phyloP scores from a whole-genome alignment of 37 sponge, comb jelly and placozoan genomes.

The Aphrocallistes beatrix region DNA sequence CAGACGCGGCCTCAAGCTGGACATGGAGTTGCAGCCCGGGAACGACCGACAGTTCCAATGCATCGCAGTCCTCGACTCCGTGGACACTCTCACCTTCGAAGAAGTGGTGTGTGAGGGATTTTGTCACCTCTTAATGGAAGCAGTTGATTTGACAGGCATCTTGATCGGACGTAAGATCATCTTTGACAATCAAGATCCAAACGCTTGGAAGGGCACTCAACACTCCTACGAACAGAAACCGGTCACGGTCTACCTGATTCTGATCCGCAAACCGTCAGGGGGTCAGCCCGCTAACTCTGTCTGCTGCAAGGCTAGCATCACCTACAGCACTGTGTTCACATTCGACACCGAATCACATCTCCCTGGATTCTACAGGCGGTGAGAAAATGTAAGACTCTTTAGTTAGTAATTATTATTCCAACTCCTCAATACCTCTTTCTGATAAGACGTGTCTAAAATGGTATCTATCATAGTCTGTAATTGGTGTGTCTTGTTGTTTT shows the following conservation, averaged over 20 bases:
- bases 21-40: conserved; percentile 13
- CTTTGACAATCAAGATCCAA: neutral
- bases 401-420: neutral
- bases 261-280: neutral
- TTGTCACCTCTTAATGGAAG: neutral
- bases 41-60: neutral
- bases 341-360: neutral
- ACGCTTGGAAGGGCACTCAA: conserved; percentile 1
- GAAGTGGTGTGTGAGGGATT: conserved; percentile 1
- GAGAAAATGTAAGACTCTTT: no score
- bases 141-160: neutral
- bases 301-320: neutral
- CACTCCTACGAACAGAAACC: conserved; percentile 8
- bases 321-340: conserved; percentile 11
- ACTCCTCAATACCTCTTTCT: neutral
- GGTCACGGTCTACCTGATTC: neutral
- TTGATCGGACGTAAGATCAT: conserved; percentile 4
- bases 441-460: neutral
- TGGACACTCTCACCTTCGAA: neutral
- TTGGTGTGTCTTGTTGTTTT: conserved; percentile 9
- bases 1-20: neutral
- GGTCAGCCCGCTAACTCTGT: neutral
- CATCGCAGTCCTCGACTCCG: neutral
- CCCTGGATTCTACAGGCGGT: conserved; percentile 2
- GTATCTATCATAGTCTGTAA: conserved; percentile 7